Percentiles rank a stretch among this genome's conserved stretches.
phyloP scores from a whole-genome alignment of 2,888 invertebrate genomes.

The Pimpla rufipes region DNA sequence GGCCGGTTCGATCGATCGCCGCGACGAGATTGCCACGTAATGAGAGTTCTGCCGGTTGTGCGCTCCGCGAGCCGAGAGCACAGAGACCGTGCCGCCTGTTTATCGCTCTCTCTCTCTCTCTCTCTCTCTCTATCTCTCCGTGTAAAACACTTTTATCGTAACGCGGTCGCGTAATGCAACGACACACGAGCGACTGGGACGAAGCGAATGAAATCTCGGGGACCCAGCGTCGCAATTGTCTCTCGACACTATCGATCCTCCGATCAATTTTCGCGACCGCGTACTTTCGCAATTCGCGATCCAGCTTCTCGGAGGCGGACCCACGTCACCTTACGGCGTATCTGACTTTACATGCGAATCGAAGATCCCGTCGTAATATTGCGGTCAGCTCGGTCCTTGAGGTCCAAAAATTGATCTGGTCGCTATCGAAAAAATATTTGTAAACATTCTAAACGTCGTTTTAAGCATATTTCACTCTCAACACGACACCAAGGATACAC shows the following conservation, averaged over 20 bases:
- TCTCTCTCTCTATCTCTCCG: conserved; percentile 4
- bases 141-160: conserved; percentile 36
- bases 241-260: conserved; percentile 30
- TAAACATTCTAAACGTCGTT: too few species aligned
- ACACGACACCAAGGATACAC: too few species aligned
- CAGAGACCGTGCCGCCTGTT: too few species aligned
- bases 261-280: conserved; percentile 13
- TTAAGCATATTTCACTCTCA: too few species aligned
- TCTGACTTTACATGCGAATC: conserved; percentile 2
- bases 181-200: conserved; percentile 5
- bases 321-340: neutral
- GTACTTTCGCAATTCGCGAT: conserved; percentile 22
- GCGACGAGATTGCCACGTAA: conserved; percentile 81
- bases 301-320: conserved; percentile 7
- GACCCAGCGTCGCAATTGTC: conserved; percentile 49
- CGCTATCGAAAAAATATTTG: too few species aligned
- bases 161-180: conserved; percentile 24
- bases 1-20: conserved; percentile 79
- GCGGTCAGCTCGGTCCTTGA: conserved; percentile 15
- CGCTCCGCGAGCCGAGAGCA: conserved; percentile 35
- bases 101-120: neutral
- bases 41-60: conserved; percentile 74
- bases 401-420: conserved; percentile 21
- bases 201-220: conserved; percentile 16
- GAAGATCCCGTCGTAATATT: neutral